These are phyloP conservation scores for Synanthedon myopaeformis DNA, from an alignment of 2,888 invertebrate genomes.

Conservation along the genomic window DNA sequence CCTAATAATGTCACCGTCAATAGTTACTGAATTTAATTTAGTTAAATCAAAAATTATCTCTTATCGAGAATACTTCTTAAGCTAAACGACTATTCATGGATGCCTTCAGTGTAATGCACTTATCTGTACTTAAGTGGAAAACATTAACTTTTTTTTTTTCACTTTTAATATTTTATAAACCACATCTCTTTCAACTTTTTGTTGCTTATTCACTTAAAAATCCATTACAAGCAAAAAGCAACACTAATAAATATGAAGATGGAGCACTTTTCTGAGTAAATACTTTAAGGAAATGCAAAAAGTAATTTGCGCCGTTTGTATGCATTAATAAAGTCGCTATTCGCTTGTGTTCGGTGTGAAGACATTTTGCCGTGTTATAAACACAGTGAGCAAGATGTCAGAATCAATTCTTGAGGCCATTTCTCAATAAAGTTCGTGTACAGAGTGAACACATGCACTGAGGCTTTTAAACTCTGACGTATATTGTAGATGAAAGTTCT, in stretches of 20 bases:
- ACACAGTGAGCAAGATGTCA: conserved; percentile 49
- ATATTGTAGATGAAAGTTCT: conserved; percentile 14
- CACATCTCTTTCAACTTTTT: conserved; percentile 15
- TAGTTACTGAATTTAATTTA: too few species aligned
- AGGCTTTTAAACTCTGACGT: conserved; percentile 62
- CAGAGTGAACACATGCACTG: conserved; percentile 40
- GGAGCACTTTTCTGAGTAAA: conserved; percentile 34
- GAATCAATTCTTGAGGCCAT: conserved; percentile 61
- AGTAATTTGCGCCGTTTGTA: conserved; percentile 12
- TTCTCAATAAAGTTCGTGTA: conserved; percentile 57
- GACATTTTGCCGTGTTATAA: conserved; percentile 50
- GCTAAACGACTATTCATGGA: too few species aligned
- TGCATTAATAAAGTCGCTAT: conserved; percentile 7
- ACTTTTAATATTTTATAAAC: background rate
- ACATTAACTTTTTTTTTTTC: too few species aligned
- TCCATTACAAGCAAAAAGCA: conserved; percentile 62
- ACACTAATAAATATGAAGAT: conserved; percentile 58
- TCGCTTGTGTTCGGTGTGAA: conserved; percentile 12
- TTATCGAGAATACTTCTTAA: too few species aligned
- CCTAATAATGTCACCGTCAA: too few species aligned
- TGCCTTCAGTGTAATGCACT: too few species aligned
- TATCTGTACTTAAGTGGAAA: too few species aligned
- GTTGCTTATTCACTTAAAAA: conserved; percentile 65
- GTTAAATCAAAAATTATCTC: too few species aligned
- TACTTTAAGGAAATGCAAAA: conserved; percentile 11